These are phyloP conservation scores for Chironomus tepperi DNA, from an alignment of 1,140 invertebrate genomes.

Conservation along the genomic window DNA sequence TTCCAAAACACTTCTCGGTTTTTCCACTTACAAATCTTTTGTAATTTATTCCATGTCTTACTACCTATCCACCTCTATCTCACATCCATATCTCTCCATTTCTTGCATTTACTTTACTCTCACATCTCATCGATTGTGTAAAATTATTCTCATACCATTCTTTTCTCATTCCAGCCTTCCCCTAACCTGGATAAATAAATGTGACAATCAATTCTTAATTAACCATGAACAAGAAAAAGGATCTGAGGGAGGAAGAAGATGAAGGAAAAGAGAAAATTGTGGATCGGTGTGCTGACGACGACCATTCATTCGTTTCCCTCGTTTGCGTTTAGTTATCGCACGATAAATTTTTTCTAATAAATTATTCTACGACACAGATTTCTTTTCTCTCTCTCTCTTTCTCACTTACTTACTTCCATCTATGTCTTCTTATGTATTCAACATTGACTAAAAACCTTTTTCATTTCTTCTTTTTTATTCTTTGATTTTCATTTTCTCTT, in stretches of 20 bases:
- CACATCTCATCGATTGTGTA: background rate
- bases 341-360: background rate
- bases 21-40: too few species aligned
- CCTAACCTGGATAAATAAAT: background rate
- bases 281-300: background rate
- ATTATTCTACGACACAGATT: background rate
- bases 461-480: background rate
- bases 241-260: background rate
- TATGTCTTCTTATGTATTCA: too few species aligned
- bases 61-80: too few species aligned
- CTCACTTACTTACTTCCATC: too few species aligned
- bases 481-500: background rate
- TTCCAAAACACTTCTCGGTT: too few species aligned
- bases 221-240: background rate
- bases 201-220: slow-evolving; percentile 2
- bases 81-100: too few species aligned
- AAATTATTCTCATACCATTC: background rate
- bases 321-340: background rate
- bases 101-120: too few species aligned
- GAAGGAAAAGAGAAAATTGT: background rate
- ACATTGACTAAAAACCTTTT: background rate
- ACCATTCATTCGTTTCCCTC: background rate
- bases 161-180: background rate
- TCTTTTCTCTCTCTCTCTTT: too few species aligned
- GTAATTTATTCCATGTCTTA: too few species aligned